Evolutionary conservation across 2,888 invertebrate species (phyloP).

Genomic region (Yponomeuta evonymella): DNA sequence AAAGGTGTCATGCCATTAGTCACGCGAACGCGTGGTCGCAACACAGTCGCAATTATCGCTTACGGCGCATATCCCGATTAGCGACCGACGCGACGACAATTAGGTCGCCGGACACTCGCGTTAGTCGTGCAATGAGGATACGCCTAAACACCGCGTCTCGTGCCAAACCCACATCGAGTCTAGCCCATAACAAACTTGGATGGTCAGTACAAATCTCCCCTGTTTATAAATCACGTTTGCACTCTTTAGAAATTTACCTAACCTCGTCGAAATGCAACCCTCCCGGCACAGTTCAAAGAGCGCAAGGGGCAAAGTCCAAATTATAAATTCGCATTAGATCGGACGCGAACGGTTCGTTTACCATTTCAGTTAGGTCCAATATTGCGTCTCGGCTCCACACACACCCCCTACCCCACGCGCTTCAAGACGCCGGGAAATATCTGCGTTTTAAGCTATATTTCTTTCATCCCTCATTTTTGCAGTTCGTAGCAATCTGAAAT

Average conservation of each 20-base stretch:
- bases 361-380: conserved; percentile 76
- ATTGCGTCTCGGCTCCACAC: conserved; percentile 76
- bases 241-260: conserved; percentile 66
- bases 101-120: conserved; percentile 73
- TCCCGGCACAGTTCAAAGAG: conserved; percentile 65
- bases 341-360: conserved; percentile 76
- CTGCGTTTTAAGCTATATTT: conserved; percentile 79
- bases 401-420: conserved; percentile 59
- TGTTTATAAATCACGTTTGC: conserved; percentile 68
- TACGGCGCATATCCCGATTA: conserved; percentile 73
- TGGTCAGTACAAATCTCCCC: conserved; percentile 36
- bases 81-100: conserved; percentile 60
- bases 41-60: conserved; percentile 71
- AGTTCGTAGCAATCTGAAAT: conserved; percentile 78
- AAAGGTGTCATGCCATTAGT: neutral
- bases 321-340: conserved; percentile 77
- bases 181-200: conserved; percentile 31
- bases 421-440: conserved; percentile 77
- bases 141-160: conserved; percentile 63
- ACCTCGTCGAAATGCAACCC: conserved; percentile 41
- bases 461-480: conserved; percentile 79
- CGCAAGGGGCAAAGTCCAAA: conserved; percentile 71
- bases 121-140: conserved; percentile 74
- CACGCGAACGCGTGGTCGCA: conserved; percentile 23
- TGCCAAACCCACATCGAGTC: conserved; percentile 37